Conservation (phyloP, 1,140 invertebrate genomes). For the Drosophila arizonae region DNA sequence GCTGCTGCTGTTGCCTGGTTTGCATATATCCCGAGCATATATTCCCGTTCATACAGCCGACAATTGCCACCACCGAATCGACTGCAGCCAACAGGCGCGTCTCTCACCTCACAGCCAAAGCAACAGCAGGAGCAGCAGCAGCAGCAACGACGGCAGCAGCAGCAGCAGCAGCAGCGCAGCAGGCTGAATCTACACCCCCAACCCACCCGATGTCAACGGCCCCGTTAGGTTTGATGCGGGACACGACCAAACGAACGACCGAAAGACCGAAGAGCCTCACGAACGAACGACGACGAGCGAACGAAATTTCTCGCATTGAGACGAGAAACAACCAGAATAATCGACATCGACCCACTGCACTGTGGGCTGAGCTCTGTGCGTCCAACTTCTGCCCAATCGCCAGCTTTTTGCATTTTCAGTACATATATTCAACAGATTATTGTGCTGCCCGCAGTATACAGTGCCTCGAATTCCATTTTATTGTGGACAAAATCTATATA, state of each 20-base stretch:
- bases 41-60: conserved; percentile 48
- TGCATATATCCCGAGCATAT: conserved; percentile 47
- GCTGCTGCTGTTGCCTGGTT: conserved; percentile 39
- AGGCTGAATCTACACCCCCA: conserved; percentile 33
- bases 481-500: not conserved
- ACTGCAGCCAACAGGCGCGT: conserved; percentile 39
- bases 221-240: conserved; percentile 49
- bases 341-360: conserved; percentile 77
- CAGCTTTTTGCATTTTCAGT: conserved; percentile 24
- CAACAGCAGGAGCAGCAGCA: conserved; percentile 5
- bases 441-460: conserved; percentile 10
- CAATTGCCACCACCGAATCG: conserved; percentile 70
- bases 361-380: conserved; percentile 51
- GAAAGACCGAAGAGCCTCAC: not conserved
- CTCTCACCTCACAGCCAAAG: conserved; percentile 38
- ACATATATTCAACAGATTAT: conserved; percentile 46
- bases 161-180: conserved; percentile 35
- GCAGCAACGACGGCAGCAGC: conserved; percentile 4
- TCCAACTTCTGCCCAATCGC: conserved; percentile 36
- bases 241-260: conserved; percentile 3
- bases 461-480: conserved; percentile 11
- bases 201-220: conserved; percentile 46
- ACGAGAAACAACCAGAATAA: conserved; percentile 76
- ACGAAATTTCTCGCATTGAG: conserved; percentile 54
- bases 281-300: not conserved